Conservation (phyloP, 2,888 invertebrate species). For the Dorcus parallelipipedus region DNA sequence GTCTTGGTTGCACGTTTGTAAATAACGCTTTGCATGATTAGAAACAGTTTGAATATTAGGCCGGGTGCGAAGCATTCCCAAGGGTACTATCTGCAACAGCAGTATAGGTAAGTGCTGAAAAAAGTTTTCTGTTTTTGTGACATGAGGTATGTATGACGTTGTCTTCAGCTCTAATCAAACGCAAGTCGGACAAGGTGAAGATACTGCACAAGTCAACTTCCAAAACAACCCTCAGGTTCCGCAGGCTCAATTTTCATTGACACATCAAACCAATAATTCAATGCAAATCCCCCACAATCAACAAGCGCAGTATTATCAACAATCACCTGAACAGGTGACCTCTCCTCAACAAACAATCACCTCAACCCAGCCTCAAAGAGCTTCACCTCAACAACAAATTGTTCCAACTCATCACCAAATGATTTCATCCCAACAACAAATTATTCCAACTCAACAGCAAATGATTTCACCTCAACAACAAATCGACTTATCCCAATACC, state of each 20-base stretch:
- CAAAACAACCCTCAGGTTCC: slow-evolving; percentile 1
- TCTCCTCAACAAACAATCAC: neutral
- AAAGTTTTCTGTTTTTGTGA: neutral
- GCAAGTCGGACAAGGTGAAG: neutral
- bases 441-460: slow-evolving; percentile 7
- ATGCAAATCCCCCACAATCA: neutral
- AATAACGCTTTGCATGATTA: slow-evolving; percentile 15
- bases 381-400: slow-evolving; percentile 1
- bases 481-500: neutral
- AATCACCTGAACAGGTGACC: neutral
- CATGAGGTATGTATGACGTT: neutral
- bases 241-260: neutral
- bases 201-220: neutral
- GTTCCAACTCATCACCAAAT: slow-evolving; percentile 1
- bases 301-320: slow-evolving; percentile 1
- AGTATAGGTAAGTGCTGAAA: neutral
- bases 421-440: slow-evolving; percentile 1
- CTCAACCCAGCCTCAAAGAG: neutral
- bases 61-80: slow-evolving; percentile 4
- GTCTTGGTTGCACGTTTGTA: slow-evolving; percentile 1
- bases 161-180: too few relatives aligned
- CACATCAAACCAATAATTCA: too few relatives aligned
- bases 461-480: slow-evolving; percentile 6
- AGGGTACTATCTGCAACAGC: neutral
- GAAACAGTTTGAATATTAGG: slow-evolving; percentile 16